These are phyloP conservation scores for Streblospio benedicti DNA, from an alignment of 1,140 invertebrate species.

Conservation along the genomic window DNA sequence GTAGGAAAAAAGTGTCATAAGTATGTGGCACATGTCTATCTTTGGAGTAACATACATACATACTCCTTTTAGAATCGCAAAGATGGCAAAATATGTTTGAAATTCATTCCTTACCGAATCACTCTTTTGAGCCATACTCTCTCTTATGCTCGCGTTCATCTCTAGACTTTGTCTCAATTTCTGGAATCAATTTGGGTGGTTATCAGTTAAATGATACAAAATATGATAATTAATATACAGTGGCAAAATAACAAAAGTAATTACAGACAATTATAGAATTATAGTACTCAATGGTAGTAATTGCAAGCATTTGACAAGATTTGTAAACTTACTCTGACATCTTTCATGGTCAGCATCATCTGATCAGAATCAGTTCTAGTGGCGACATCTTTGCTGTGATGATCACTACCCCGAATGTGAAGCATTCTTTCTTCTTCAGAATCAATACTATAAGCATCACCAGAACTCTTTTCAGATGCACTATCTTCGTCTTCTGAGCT, in stretches of 20 bases:
- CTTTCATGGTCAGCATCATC: constrained; percentile 27
- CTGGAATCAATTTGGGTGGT: constrained; percentile 23
- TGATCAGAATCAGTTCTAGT: constrained; percentile 21
- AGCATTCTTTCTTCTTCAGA: neutral
- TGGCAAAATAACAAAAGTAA: neutral
- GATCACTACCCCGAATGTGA: neutral
- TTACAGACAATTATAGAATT: neutral
- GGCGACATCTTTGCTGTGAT: neutral
- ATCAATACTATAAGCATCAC: neutral
- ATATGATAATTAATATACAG: constrained; percentile 7
- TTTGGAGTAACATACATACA: neutral
- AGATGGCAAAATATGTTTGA: neutral
- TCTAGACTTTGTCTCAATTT: constrained; percentile 35
- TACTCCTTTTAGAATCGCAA: neutral
- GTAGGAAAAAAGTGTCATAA: too few species aligned
- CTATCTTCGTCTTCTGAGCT: constrained; percentile 5
- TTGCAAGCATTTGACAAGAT: too few species aligned
- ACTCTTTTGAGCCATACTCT: constrained; percentile 30
- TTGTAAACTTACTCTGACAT: constrained; percentile 24
- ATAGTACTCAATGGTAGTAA: too few species aligned
- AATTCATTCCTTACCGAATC: neutral
- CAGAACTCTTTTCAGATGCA: neutral
- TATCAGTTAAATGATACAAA: constrained; percentile 5
- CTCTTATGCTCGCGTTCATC: constrained; percentile 27
- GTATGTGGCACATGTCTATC: too few species aligned